A percentile compares a stretch with the other conserved stretches of the same genome.
Evolutionary conservation across 2,888 invertebrate species (phyloP).

Genomic region (Eupithecia centaureata): DNA sequence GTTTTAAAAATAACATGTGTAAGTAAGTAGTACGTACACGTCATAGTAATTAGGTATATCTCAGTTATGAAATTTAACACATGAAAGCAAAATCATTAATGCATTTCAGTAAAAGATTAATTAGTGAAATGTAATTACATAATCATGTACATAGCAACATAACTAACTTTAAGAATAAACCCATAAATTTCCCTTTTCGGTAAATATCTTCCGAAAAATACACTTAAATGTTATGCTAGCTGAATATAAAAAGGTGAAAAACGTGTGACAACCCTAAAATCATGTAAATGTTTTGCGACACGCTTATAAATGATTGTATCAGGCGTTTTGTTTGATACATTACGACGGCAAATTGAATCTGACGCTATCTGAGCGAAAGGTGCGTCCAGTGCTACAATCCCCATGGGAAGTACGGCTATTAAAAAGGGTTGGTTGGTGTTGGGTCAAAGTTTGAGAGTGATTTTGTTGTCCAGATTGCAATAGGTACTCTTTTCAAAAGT

Average conservation of each 20-base stretch:
- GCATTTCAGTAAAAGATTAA: too few species aligned
- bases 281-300: conserved; percentile 74
- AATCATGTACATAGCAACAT: too few species aligned
- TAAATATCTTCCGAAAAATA: too few species aligned
- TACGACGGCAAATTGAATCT: conserved; percentile 78
- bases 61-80: too few species aligned
- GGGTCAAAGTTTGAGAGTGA: not conserved
- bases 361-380: conserved; percentile 66
- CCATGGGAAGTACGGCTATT: conserved; percentile 17
- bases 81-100: too few species aligned
- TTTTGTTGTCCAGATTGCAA: not conserved
- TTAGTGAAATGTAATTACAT: too few species aligned
- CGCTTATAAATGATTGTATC: conserved; percentile 81
- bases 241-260: not conserved
- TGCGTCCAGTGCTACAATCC: conserved; percentile 29
- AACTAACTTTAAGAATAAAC: too few species aligned
- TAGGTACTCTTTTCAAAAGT: not conserved
- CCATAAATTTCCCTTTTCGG: too few species aligned
- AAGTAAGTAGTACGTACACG: too few species aligned
- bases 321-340: conserved; percentile 79
- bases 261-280: conserved; percentile 58
- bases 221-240: not conserved
- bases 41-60: too few species aligned
- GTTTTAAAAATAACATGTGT: not conserved
- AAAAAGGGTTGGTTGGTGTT: conserved; percentile 15